Conservation (phyloP, 2,888 invertebrate species). For the Neoascia interrupta region DNA sequence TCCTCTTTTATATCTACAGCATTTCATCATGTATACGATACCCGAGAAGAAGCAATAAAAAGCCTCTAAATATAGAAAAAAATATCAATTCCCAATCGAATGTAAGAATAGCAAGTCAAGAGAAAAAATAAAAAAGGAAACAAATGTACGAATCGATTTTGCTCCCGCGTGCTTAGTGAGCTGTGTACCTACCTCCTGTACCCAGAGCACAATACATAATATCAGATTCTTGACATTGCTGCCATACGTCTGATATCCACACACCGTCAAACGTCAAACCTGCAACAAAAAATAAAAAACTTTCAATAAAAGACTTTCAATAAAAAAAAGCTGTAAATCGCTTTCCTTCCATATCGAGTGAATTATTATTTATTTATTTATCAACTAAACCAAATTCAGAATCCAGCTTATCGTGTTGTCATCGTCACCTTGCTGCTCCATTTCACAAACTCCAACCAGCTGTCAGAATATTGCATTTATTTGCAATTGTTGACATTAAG, state of each 20-base stretch:
- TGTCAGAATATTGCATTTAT: conserved; percentile 38
- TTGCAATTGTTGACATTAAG: conserved; percentile 32
- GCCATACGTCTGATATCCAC: conserved; percentile 13
- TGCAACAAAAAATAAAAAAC: conserved; percentile 39
- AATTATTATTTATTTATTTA: conserved; percentile 64
- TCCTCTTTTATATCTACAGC: conserved; percentile 28
- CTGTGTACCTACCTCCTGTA: no score
- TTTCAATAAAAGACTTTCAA: no score
- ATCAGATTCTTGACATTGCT: conserved; percentile 54
- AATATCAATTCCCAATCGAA: conserved; percentile 59
- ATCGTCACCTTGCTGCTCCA: conserved; percentile 23
- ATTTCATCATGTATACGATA: conserved; percentile 54
- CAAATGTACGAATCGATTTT: conserved; percentile 64
- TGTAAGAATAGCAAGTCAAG: conserved; percentile 34
- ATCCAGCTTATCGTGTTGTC: conserved; percentile 44
- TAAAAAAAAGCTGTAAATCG: conserved; percentile 61
- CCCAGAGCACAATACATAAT: conserved; percentile 11
- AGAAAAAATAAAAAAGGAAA: conserved; percentile 7
- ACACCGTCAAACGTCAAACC: no score
- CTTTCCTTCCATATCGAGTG: conserved; percentile 62
- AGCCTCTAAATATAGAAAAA: conserved; percentile 51
- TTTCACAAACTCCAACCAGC: conserved; percentile 20
- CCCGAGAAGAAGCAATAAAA: conserved; percentile 5
- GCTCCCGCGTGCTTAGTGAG: conserved; percentile 47
- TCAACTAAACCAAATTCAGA: conserved; percentile 60